Base-by-base conservation (phyloP, 2,888 invertebrate genomes). In the Patella caerulea region DNA sequence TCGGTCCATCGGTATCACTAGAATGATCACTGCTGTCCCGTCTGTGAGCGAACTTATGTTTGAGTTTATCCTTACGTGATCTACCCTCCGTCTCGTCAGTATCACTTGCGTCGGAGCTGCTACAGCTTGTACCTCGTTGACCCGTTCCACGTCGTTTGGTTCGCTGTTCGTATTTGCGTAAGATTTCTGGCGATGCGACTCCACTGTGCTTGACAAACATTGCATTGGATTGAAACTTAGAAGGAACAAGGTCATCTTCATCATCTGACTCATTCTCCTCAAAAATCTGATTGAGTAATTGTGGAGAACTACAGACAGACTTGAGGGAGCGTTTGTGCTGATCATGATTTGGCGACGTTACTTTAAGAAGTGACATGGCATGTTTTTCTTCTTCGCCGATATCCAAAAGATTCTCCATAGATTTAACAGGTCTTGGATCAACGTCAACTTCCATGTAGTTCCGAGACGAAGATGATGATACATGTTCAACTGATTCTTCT, bases 61-160 rank as follows among this genome's bases (percentile, higher is more conserved):
- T 88, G 24, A 88, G 84, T 79, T 90, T 89, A 78, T 90, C 88
- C 77, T 89, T 89, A 24, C 89, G 80, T 15, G 87, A 88, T 34
- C 89, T 81, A 11, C 86, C 87, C 69, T 90, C 90, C 4, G 89
- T 87, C 59, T 91, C 96, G 79, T 93, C 93, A 52, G 93, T 93
- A 91, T 97, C 97, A 79, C 97, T 97, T 9, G 98, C 96, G 91
- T 98, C 98, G 0, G 97, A 97, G 75, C 97, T 97, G 86, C 97
- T 97, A 90, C 97, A 97, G 75, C 97, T 97, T 9, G 96, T 90
- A 12, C 89, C 96, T 69, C 88, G 84, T 86, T 95, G 94, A 90
- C 95, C 95, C 84, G 95, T 94, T 11, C 87, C 85, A 52, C 86
- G 82, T 85, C 95, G 94, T 91, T 95, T 95, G 74, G 94, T 93